Percentiles rank a stretch among this genome's conserved stretches.
Conservation (phyloP, 1,140 invertebrate species). For the Zophobas morio region DNA sequence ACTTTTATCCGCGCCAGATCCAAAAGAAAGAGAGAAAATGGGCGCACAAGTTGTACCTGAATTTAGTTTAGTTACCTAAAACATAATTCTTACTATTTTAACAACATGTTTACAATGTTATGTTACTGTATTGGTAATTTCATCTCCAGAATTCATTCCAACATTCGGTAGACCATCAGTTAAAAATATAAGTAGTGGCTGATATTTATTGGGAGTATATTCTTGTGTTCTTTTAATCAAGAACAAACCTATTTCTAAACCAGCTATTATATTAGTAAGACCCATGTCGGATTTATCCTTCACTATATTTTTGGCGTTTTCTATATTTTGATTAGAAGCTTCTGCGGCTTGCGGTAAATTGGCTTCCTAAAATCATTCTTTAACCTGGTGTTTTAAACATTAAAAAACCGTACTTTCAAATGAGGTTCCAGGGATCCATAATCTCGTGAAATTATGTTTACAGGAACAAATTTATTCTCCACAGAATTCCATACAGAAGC, state of each 20-base stretch:
- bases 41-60: slow-evolving; percentile 59
- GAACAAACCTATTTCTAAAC: slow-evolving; percentile 72
- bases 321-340: slow-evolving; percentile 71
- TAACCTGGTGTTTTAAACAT: too few species aligned
- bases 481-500: slow-evolving; percentile 58
- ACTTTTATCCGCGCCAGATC: slow-evolving; percentile 76
- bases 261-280: slow-evolving; percentile 77
- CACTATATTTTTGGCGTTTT: slow-evolving; percentile 71
- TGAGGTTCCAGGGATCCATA: slow-evolving; percentile 4
- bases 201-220: slow-evolving; percentile 55
- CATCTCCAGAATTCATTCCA: slow-evolving; percentile 70
- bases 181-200: slow-evolving; percentile 80
- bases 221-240: slow-evolving; percentile 68
- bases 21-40: slow-evolving; percentile 79
- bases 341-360: slow-evolving; percentile 66
- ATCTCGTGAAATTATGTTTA: background rate
- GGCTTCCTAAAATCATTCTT: slow-evolving; percentile 48
- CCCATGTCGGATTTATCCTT: slow-evolving; percentile 70
- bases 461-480: background rate
- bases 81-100: slow-evolving; percentile 4
- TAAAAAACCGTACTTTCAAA: background rate
- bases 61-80: slow-evolving; percentile 41
- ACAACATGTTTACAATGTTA: slow-evolving; percentile 56
- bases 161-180: slow-evolving; percentile 81
- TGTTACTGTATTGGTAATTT: slow-evolving; percentile 71